Base-by-base conservation (phyloP, 2,797 vertebrate species). In the Scomberomorus guttatus region DNA sequence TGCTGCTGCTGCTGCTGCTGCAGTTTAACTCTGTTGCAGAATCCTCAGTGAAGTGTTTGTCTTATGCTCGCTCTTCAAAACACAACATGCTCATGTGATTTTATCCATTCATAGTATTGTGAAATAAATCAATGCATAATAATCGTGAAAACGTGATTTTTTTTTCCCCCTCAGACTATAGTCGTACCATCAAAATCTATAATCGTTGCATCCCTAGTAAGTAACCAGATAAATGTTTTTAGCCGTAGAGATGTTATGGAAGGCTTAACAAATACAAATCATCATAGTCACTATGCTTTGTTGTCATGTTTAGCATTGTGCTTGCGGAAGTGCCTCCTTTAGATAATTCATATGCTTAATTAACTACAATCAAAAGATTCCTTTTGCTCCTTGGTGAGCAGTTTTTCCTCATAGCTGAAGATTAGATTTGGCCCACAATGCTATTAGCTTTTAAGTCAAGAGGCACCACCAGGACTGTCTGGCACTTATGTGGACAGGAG, bases 271-370 rank as follows among this genome's bases (percentile, higher is more conserved):
- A 52, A 64, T 46, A 25, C 24, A 20, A 25, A 12, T 73, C 63
- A 44, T 72, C 32, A 50, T 56, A 37, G 37, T 37, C 11, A 17
- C 15, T 56, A 6, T 79, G 50, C 17, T 59, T 44, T 57, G 27
- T 39, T 68, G 17, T n/a, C 0, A 1, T 32, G 10, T 39, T 56
- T 24, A 67, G 58, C 44, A 3, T 44, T 72, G n/a, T 60, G 14
- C 56, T 58, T 20, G 12, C 5, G 1, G 10, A 50, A 57, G 46
- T 13, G 9, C 54, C 18, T 50, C 22, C 29, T 51, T 77, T 24
- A 44, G n/a, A 51, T 70, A 10, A 75, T 56, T 59, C 8, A 59
- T 70, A 27, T n/a, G 2, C 32, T 56, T 72, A 61, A 65, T 88
- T 81, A 42, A 68, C 29, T 46, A 6, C 2, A 2, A 44, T 81